These are phyloP conservation scores for Lycocorax pyrrhopterus DNA, from an alignment of 2,113 vertebrate species.

Conservation along the genomic window DNA sequence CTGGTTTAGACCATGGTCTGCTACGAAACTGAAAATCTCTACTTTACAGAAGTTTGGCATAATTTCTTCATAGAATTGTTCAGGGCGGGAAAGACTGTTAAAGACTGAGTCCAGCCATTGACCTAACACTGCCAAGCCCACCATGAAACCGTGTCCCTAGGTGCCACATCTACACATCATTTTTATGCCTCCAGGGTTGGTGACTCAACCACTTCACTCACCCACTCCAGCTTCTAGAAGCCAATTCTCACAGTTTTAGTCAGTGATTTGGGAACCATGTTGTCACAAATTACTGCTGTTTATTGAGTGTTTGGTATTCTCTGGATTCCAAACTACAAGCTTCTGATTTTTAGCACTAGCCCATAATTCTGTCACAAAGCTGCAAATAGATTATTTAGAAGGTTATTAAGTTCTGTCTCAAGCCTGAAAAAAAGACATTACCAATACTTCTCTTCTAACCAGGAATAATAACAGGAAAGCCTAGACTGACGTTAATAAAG, in stretches of 20 bases:
- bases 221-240: not conserved
- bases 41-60: fast-evolving
- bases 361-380: not conserved
- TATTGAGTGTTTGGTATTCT: not conserved
- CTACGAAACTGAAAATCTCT: not conserved
- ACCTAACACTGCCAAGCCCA: not conserved
- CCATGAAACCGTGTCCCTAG: not conserved
- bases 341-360: not conserved
- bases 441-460: not conserved
- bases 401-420: not conserved
- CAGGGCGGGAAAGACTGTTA: not conserved
- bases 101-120: not conserved
- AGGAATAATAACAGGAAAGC: not conserved
- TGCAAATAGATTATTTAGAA: not conserved
- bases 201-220: not conserved
- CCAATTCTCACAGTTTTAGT: not conserved
- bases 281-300: not conserved
- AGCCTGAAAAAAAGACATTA: not conserved
- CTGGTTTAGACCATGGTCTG: not conserved
- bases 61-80: not conserved
- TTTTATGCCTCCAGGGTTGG: not conserved
- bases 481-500: not conserved
- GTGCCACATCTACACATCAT: not conserved
- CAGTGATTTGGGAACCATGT: not conserved
- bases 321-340: not conserved